Conservation (phyloP, 2,113 vertebrate species). For the Jaculus jaculus region DNA sequence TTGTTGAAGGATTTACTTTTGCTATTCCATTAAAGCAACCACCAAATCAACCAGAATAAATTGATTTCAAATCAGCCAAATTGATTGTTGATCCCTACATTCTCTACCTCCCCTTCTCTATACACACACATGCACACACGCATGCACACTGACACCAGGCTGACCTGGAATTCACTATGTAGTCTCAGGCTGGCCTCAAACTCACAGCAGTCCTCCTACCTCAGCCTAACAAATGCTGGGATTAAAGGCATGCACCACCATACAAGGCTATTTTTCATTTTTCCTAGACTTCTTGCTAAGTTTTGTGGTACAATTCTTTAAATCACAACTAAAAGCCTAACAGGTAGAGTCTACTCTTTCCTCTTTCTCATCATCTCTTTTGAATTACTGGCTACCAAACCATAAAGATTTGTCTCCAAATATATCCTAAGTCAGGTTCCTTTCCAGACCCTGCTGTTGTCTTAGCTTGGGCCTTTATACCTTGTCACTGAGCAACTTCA, state of each 20-base stretch:
- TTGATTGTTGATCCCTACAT: slow-evolving; percentile 5
- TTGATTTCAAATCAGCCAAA: slow-evolving; percentile 32
- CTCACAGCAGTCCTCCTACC: no score
- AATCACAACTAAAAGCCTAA: slow-evolving; percentile 20
- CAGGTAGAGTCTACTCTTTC: neutral
- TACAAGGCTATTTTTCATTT: neutral
- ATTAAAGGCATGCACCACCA: no score
- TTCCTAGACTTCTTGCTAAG: neutral
- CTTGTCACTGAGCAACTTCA: neutral
- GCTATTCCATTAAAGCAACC: neutral
- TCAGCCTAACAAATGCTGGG: no score
- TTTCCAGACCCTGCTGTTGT: slow-evolving; percentile 17
- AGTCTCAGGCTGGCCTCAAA: no score
- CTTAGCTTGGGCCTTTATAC: neutral
- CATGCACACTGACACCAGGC: neutral
- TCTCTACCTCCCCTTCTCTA: neutral
- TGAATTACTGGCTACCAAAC: neutral
- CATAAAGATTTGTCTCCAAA: neutral
- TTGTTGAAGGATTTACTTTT: neutral
- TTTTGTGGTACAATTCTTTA: neutral
- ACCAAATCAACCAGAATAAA: neutral
- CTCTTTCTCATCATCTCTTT: slow-evolving; percentile 8
- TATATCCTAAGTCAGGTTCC: neutral
- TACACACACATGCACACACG: neutral
- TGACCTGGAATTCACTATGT: no score